Base-by-base conservation (phyloP, 1,140 invertebrate species). In the Mycetomoellerius zeteki region DNA sequence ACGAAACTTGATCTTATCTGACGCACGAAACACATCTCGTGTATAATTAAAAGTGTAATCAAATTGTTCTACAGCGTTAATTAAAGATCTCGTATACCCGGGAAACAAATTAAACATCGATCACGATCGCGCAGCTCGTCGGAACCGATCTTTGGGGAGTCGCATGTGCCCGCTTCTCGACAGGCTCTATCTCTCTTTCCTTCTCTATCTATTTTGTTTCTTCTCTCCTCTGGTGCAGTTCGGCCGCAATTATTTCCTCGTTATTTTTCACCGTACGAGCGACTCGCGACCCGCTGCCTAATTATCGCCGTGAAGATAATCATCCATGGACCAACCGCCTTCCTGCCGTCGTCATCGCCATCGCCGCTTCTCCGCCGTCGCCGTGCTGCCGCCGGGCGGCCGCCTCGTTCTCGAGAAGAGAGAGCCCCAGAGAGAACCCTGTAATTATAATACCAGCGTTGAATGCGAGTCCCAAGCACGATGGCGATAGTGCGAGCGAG, bases 271-370 rank as follows among this genome's bases (percentile, higher is more conserved):
- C 88, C 90, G 85, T 92, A 86, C 86, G 85, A 86, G 84, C 91
- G 85, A 71, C 92, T 89, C 77, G 93, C 92, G 93, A 93, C 91
- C 90, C 93, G 91, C 93, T 92, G 94, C 93, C 93, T 95, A 94
- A 94, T 95, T 95, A 95, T 94, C 93, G 92, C 93, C 90, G 93
- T 92, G 92, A 93, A 94, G 94, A 94, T 94, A 94, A 94, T 94
- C 94, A 93, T 90, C 84, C 88, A 88, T 90, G 85, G 86, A 56
- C 58, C 54, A 30, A 16, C 62, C 27, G 47, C 72, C 65, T 52
- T 47, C 47, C 37, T 21, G 37, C 69, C 62, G n/a, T 27, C 8
- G 43, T 7, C 47, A 10, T 54, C 54, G 30, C 62, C 64, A 14
- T 43, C 71, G 16, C 62, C 56, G n/a, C 37, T 33, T 6, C 43